Conservation (phyloP, 2,797 vertebrate genomes). For the Amblyopsis hoosieri region DNA sequence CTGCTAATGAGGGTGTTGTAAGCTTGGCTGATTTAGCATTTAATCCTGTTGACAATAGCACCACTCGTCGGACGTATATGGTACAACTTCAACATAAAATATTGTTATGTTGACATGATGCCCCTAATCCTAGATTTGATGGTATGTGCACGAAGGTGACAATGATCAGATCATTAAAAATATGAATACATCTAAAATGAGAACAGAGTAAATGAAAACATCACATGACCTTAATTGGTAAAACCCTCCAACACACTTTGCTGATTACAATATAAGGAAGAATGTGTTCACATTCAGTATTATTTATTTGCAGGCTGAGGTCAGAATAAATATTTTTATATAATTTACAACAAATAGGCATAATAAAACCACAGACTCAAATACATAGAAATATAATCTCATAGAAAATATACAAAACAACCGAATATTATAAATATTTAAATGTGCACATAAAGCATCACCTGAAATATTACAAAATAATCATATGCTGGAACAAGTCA, state of each 20-base stretch:
- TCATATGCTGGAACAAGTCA: conserved; percentile 40
- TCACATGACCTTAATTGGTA: conserved; percentile 49
- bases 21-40: too few relatives aligned
- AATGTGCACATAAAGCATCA: conserved; percentile 39
- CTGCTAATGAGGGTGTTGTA: neutral
- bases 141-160: neutral
- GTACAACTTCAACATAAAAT: neutral
- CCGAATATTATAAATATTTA: conserved; percentile 51
- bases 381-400: conserved; percentile 71
- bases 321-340: conserved; percentile 86
- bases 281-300: conserved; percentile 73
- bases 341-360: conserved; percentile 78
- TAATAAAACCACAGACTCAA: conserved; percentile 52
- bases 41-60: conserved; percentile 59
- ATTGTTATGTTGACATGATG: neutral
- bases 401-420: conserved; percentile 80
- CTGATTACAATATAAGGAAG: conserved; percentile 67
- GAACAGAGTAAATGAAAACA: conserved; percentile 38
- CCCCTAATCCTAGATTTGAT: neutral
- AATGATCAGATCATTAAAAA: neutral
- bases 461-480: conserved; percentile 32
- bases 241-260: conserved; percentile 33
- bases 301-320: conserved; percentile 80
- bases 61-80: conserved; percentile 44
- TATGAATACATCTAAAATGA: neutral